These are phyloP conservation scores for Lasioglossum pauxillum DNA, from an alignment of 2,888 invertebrate species.

Conservation along the genomic window DNA sequence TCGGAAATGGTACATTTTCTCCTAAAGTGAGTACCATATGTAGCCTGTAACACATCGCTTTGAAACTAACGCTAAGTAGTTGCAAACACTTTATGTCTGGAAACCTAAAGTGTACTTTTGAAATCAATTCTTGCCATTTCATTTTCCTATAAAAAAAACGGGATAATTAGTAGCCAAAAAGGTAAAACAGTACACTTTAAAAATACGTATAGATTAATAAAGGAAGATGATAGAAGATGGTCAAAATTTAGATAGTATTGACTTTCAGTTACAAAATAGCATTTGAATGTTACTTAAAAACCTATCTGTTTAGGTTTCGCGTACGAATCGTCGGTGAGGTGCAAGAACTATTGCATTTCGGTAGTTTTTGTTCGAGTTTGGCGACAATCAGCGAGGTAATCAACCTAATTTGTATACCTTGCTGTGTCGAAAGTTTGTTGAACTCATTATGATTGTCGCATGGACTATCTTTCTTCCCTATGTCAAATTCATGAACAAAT, in stretches of 20 bases:
- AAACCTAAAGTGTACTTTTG: constrained; percentile 82
- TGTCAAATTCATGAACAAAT: too few species aligned
- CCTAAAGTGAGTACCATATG: constrained; percentile 82
- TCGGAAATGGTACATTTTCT: constrained; percentile 80
- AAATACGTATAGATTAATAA: neutral
- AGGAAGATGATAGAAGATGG: neutral
- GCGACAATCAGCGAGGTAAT: too few species aligned
- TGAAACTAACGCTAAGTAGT: constrained; percentile 81
- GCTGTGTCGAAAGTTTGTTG: too few species aligned
- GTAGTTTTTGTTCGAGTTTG: too few species aligned
- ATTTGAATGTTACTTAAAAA: neutral
- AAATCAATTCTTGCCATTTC: constrained; percentile 82
- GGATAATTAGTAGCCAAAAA: neutral
- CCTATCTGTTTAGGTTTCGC: too few species aligned
- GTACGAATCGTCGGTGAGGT: too few species aligned
- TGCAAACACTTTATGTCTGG: constrained; percentile 82
- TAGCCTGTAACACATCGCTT: constrained; percentile 82
- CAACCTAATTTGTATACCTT: too few species aligned
- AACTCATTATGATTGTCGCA: too few species aligned
- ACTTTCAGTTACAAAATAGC: neutral
- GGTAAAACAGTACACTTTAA: neutral
- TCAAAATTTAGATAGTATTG: neutral
- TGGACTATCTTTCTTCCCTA: too few species aligned
- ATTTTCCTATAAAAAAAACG: constrained; percentile 78
- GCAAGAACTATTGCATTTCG: too few species aligned